phyloP scores from a whole-genome alignment of 30 jellyfish, hydroid and myxozoan genomes.

The Cassiopea andromeda region DNA sequence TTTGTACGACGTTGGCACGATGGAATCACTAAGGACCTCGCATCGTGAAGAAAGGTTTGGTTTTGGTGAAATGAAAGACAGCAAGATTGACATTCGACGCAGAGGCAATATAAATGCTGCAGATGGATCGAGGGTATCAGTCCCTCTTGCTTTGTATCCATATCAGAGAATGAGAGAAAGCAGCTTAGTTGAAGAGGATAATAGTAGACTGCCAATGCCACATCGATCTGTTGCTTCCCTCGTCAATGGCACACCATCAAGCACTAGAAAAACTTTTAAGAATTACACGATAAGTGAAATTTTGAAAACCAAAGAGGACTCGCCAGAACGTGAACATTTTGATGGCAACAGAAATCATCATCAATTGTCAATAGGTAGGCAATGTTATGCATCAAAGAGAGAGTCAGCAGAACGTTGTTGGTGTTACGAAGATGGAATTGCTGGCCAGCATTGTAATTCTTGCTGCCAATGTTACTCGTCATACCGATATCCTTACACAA shows the following conservation, averaged over 20 bases:
- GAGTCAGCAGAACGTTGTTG: conserved; percentile 17
- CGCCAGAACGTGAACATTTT: neutral
- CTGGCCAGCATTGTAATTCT: conserved; percentile 24
- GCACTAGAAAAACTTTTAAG: conserved; percentile 47
- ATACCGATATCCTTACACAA: conserved; percentile 23
- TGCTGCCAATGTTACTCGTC: conserved; percentile 53
- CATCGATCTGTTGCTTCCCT: conserved; percentile 20
- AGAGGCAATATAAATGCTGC: neutral
- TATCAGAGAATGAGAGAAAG: conserved; percentile 36
- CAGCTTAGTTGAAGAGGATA: conserved; percentile 19
- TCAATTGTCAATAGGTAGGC: conserved; percentile 1
- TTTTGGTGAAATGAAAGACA: neutral
- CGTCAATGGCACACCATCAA: neutral
- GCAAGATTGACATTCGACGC: conserved; percentile 8
- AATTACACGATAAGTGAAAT: conserved; percentile 62
- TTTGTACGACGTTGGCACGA: neutral
- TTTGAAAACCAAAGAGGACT: conserved; percentile 33
- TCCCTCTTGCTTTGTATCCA: conserved; percentile 66
- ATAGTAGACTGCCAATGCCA: conserved; percentile 8
- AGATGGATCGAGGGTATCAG: conserved; percentile 49
- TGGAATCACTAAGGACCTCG: conserved; percentile 21
- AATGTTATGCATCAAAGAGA: neutral
- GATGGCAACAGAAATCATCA: conserved; percentile 3
- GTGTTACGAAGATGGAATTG: conserved; percentile 28
- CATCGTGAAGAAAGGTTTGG: neutral